These are phyloP conservation scores for Dipodomys ordii DNA, from an alignment of 2,113 vertebrate genomes.

Conservation along the genomic window DNA sequence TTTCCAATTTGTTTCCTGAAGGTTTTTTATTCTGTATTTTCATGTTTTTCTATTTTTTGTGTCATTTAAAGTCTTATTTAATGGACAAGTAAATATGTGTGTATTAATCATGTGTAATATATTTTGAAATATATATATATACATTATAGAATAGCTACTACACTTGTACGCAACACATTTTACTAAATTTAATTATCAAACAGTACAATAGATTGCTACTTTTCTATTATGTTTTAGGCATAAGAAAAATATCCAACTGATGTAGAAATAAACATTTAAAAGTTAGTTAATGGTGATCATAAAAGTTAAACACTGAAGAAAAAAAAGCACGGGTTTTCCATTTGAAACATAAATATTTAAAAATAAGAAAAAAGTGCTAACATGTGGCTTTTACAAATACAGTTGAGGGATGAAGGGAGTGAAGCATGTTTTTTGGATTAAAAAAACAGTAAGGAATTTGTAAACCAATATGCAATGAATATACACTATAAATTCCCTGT, in stretches of 20 bases:
- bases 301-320: not conserved
- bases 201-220: not conserved
- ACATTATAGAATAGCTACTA: not conserved
- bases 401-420: not conserved
- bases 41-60: not conserved
- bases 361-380: not conserved
- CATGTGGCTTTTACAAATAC: not conserved
- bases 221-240: not conserved
- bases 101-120: not conserved
- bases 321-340: not conserved
- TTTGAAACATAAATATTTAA: not conserved
- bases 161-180: not conserved
- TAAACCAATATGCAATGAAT: not conserved
- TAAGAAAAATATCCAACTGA: not conserved
- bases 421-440: not conserved
- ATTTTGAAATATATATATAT: not conserved
- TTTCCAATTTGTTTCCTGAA: slow-evolving; percentile 1
- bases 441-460: not conserved
- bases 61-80: too few relatives aligned
- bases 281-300: not conserved
- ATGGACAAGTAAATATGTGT: not conserved
- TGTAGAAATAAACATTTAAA: not conserved
- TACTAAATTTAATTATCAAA: not conserved
- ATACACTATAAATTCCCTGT: not conserved
- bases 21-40: not conserved